phyloP scores from a whole-genome alignment of 2,888 invertebrate genomes.

The Geotrupes spiniger region DNA sequence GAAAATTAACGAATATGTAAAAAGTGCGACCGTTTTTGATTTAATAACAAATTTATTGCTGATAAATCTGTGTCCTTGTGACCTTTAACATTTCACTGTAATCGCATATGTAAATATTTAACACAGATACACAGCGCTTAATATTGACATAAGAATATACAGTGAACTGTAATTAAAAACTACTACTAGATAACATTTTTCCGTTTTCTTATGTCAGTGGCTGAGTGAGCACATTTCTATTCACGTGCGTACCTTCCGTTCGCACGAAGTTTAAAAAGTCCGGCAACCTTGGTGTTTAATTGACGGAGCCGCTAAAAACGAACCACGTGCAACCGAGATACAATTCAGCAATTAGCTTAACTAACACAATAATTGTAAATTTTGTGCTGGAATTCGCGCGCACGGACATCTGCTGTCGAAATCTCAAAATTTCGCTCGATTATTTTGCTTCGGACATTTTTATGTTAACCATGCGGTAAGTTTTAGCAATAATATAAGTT shows the following conservation, averaged over 20 bases:
- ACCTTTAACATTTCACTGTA: conserved; percentile 18
- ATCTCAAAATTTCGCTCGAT: too few species aligned
- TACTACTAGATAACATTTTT: background rate
- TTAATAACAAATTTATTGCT: conserved; percentile 6
- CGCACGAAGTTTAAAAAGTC: background rate
- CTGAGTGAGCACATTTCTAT: background rate
- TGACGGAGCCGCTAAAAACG: background rate
- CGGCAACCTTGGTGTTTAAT: background rate
- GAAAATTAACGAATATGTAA: too few species aligned
- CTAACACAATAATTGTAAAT: conserved; percentile 11
- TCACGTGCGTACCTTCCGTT: background rate
- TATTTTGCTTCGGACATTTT: too few species aligned
- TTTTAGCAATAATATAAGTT: too few species aligned
- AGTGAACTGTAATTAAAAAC: too few species aligned
- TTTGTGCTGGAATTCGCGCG: conserved; percentile 6
- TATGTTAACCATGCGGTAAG: too few species aligned
- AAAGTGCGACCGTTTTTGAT: too few species aligned
- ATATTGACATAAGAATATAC: too few species aligned
- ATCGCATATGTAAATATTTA: too few species aligned
- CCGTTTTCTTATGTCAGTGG: background rate
- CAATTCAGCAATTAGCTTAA: conserved; percentile 16
- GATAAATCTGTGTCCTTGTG: conserved; percentile 18
- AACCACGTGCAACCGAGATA: conserved; percentile 10
- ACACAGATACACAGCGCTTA: too few species aligned
- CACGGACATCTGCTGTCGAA: too few species aligned